Evolutionary conservation across 2,888 invertebrate species (phyloP), one percentile per base, ranked within the genome.

Genomic region (Cyrtodaria siliqua): DNA sequence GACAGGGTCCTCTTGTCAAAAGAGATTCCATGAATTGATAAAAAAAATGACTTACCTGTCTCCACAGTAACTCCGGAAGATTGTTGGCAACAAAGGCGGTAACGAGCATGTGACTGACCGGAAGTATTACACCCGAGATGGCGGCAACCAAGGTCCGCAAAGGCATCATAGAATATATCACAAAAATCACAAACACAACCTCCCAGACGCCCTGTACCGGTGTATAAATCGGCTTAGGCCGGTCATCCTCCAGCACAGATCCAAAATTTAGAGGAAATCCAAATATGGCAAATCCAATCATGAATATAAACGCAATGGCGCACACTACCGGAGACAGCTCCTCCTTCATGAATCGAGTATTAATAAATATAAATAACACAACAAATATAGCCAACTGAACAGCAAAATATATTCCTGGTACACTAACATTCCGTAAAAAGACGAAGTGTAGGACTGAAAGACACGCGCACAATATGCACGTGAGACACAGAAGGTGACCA

Each of bases 111-210:
- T 97, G 97, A 56, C 95, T 95, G 29, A 95, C 94, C 44, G 97
- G 96, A 84, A 97, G 93, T n/a, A 96, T 89, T 63, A 96, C 93
- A 70, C 97, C 97, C 90, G 97, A 96, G 57, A 96, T 94, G 2
- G 96, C 96, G 4, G 97, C 96, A 61, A 96, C 95, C 93, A 96
- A 96, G 23, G 96, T 96, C 86, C 96, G 96, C 78, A 97, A 94
- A 47, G 97, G 97, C 94, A 97, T 95, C 94, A 97, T 95, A 38
- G 97, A 96, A 91, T 97, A 97, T 20, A 96, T 96, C 81, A 97
- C 95, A 93, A 97, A 97, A 38, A 97, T 95, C 16, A 97, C 97
- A 94, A 97, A 97, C 61, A 96, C 96, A 56, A 97, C 96, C 94
- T 98, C 97, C 95, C 96, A 97, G 2, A 97, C 96, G 55, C 97